Percentiles rank a stretch among this genome's conserved stretches.
phyloP scores from a whole-genome alignment of 2,797 vertebrate genomes.

The Argya squamiceps region DNA sequence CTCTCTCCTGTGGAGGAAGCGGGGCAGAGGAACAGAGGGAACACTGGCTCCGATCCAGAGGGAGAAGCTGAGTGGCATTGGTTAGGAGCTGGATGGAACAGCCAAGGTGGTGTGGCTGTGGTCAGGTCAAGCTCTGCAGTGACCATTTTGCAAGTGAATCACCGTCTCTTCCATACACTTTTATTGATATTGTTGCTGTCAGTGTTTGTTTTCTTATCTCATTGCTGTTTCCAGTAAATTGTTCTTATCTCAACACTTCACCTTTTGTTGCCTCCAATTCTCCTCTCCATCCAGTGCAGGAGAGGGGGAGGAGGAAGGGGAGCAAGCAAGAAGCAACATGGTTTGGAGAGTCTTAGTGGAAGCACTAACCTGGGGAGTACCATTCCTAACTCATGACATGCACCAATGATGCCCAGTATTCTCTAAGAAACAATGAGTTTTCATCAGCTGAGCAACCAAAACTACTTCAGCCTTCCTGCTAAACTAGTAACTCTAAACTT shows the following conservation, averaged over 20 bases:
- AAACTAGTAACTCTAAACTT: background rate
- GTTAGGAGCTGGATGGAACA: background rate
- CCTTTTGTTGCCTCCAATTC: background rate
- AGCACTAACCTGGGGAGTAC: background rate
- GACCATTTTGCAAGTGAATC: background rate
- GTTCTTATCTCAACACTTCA: background rate
- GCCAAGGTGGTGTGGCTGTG: accelerated
- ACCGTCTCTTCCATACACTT: background rate
- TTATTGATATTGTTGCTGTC: background rate
- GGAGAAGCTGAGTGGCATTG: accelerated
- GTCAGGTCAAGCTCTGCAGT: background rate
- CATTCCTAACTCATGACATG: background rate
- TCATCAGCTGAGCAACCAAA: background rate
- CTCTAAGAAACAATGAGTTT: background rate
- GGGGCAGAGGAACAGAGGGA: too few species aligned
- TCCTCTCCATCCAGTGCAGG: background rate
- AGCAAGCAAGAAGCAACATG: background rate
- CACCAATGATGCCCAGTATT: background rate
- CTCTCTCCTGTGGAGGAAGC: background rate
- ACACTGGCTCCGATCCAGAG: accelerated
- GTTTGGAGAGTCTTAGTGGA: background rate
- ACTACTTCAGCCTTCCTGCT: background rate
- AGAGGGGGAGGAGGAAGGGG: background rate
- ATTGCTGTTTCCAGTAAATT: background rate
- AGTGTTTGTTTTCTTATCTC: background rate